Evolutionary conservation across 2,113 vertebrate genomes (phyloP), one percentile per base, ranked within the genome.

Genomic region (Nanorana parkeri): DNA sequence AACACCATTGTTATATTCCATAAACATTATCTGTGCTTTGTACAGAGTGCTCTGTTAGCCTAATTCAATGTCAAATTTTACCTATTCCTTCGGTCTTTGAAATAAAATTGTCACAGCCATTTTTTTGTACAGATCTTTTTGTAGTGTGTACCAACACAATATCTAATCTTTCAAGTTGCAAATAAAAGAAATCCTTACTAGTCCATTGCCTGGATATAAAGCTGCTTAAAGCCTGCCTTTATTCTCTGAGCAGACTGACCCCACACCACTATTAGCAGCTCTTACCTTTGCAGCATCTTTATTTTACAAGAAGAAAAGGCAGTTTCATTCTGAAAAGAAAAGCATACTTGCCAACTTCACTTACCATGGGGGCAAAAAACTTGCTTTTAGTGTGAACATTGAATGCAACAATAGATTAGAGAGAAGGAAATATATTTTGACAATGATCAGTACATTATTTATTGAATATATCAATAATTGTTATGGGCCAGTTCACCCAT

Each of bases 221-320:
- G 60, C 79, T 73, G 60, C 69, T 81, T 81, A 74, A 32, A 26
- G 17, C 29, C 60, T 60, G 28, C 58, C 66, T 81, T 81, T 72
- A 69, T 72, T 81, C 68, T 64, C 23, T 66, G 79, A 73, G 60
- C 60, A 26, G 79, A 65, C 68, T 73, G 41, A 60, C 68, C 68
- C 60, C 60, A 74, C 79, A 36, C 68, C 24, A 61, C 60, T 81
- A 55, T 74, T 74, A 74, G 64, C 60, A 66, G 47, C 60, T 74
- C 60, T 81, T 16, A 56, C 60, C 61, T 54, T 81, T 81, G 55
- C 74, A 32, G 54, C 21, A n/a, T 65, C 36, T 65, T 65, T 74
- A 51, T 65, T 26, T 29, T 26, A 21, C 61, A 73, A n/a, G 26
- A 81, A 81, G 64, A 36, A 24, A 41, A 73, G 54, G 68, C 26